A percentile compares a stretch with the other conserved stretches of the same genome.
Evolutionary conservation across 2,888 invertebrate genomes (phyloP).

Genomic region (Catocala sponsa): DNA sequence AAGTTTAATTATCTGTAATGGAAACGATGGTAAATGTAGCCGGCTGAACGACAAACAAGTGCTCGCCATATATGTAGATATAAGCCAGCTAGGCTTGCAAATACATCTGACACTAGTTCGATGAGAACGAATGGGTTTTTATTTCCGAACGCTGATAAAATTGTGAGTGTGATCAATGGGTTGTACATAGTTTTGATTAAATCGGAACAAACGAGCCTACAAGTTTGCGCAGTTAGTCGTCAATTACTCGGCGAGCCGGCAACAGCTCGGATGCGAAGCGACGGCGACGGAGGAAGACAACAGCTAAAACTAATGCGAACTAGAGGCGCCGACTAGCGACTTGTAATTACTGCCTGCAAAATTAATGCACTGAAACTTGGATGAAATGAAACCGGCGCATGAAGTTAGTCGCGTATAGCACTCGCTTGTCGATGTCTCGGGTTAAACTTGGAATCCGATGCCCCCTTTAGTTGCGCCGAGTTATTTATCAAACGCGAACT

Average conservation of each 20-base stretch:
- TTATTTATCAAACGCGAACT: slow-evolving; percentile 49
- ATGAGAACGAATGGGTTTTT: slow-evolving; percentile 32
- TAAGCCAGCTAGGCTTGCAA: slow-evolving; percentile 31
- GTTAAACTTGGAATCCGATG: slow-evolving; percentile 66
- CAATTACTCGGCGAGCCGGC: slow-evolving; percentile 74
- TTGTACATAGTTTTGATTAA: slow-evolving; percentile 70
- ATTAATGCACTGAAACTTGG: slow-evolving; percentile 86
- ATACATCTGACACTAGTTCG: slow-evolving; percentile 22
- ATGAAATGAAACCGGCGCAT: slow-evolving; percentile 84
- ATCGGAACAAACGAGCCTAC: slow-evolving; percentile 75
- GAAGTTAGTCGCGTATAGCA: slow-evolving; percentile 68
- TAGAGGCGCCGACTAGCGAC: slow-evolving; percentile 80
- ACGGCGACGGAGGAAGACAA: slow-evolving; percentile 68
- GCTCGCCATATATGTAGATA: slow-evolving; percentile 44
- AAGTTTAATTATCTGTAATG: slow-evolving; percentile 51
- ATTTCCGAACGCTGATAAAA: slow-evolving; percentile 38
- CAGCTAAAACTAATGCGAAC: slow-evolving; percentile 82
- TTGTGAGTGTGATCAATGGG: slow-evolving; percentile 26
- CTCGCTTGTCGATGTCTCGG: slow-evolving; percentile 60
- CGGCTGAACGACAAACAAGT: slow-evolving; percentile 35
- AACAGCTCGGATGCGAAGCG: slow-evolving; percentile 67
- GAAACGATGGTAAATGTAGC: slow-evolving; percentile 42
- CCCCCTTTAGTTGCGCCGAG: slow-evolving; percentile 45
- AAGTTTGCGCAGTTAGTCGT: slow-evolving; percentile 73
- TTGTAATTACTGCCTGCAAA: slow-evolving; percentile 86